A percentile compares a stretch with the other conserved stretches of the same genome.
These are phyloP conservation scores for Nemapogon koenigi DNA, from an alignment of 2,888 invertebrate genomes.

Conservation along the genomic window DNA sequence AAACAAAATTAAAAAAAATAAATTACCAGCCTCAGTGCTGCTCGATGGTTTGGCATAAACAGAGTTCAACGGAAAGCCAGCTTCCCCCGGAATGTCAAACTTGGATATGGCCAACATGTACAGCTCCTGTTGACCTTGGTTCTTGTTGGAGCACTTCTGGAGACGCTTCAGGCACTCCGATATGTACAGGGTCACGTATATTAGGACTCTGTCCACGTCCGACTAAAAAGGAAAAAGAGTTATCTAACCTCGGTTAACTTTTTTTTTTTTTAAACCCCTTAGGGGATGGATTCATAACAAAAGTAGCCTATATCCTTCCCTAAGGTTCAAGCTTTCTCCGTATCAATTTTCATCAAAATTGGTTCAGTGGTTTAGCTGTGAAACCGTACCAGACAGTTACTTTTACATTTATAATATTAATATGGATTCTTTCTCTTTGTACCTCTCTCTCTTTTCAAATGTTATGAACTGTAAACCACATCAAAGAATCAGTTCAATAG, in stretches of 20 bases:
- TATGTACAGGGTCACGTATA: constrained; percentile 96
- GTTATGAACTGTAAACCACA: no score
- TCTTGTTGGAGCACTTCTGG: constrained; percentile 89
- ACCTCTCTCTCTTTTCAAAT: no score
- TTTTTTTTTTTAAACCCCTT: neutral
- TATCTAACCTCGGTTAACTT: neutral
- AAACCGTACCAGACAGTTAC: no score
- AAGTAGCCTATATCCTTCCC: no score
- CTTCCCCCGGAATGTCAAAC: constrained; percentile 96
- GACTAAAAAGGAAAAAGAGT: constrained; percentile 73
- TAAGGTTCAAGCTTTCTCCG: no score
- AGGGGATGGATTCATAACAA: no score
- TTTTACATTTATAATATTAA: no score
- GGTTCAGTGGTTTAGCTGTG: no score
- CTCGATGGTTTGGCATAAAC: constrained; percentile 89
- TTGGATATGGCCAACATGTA: constrained; percentile 92
- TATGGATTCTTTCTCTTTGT: no score
- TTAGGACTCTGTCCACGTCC: constrained; percentile 94
- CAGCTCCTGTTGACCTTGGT: constrained; percentile 94
- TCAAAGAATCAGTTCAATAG: no score
- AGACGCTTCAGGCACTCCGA: constrained; percentile 96
- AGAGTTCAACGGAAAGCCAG: constrained; percentile 92
- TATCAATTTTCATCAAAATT: no score
- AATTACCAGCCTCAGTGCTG: constrained; percentile 84
- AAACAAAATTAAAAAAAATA: no score